phyloP scores from a whole-genome alignment of 2,888 invertebrate genomes.

The Chymomyza amoena region DNA sequence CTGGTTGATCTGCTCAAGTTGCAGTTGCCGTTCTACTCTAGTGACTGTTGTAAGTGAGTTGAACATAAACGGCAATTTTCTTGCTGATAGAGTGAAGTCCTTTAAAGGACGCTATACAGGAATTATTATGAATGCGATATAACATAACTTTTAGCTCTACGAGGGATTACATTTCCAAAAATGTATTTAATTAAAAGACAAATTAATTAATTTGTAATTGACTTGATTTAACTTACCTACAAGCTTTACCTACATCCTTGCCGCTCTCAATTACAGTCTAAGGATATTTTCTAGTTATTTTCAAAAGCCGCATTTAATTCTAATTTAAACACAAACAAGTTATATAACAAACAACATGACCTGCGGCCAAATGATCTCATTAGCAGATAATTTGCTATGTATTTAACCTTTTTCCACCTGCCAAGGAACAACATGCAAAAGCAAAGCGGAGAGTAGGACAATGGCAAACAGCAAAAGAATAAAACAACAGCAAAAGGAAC shows the following conservation, averaged over 20 bases:
- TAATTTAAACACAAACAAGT: neutral
- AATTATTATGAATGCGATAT: neutral
- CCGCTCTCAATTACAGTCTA: no score
- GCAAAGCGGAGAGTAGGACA: slow-evolving; percentile 32
- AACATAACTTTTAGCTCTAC: no score
- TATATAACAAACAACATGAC: neutral
- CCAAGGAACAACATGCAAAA: slow-evolving; percentile 28
- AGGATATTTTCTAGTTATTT: no score
- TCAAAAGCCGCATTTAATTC: no score
- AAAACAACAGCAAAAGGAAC: neutral
- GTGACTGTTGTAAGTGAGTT: neutral
- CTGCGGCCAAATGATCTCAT: slow-evolving; percentile 44
- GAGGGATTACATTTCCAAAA: no score
- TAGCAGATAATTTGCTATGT: slow-evolving; percentile 55
- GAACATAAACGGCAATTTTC: neutral
- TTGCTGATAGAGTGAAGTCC: neutral
- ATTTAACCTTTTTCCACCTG: slow-evolving; percentile 21
- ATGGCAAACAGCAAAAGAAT: slow-evolving; percentile 31
- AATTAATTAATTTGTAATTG: neutral
- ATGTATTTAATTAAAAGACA: no score
- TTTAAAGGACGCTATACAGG: neutral
- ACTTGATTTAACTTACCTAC: no score
- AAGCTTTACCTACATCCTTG: no score
- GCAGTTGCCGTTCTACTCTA: neutral
- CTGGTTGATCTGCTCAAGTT: neutral